Percentiles rank a stretch among this genome's conserved stretches.
These are phyloP conservation scores for Crambe crambe DNA, from an alignment of 37 sponge, comb jelly and placozoan genomes.

Conservation along the genomic window DNA sequence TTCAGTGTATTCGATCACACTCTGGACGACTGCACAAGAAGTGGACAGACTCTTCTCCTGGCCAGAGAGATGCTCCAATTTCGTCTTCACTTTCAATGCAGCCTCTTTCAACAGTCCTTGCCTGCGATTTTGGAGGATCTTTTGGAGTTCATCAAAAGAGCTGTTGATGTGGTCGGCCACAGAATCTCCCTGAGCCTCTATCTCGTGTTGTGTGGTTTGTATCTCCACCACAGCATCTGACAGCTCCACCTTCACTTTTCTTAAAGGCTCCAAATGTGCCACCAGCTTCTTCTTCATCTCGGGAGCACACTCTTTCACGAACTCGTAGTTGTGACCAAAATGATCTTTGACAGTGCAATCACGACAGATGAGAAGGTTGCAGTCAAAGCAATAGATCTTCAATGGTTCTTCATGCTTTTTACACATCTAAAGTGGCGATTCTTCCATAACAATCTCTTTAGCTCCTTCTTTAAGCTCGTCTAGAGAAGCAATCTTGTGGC, in stretches of 20 bases:
- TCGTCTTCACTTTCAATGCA: neutral
- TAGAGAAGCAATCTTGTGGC: neutral
- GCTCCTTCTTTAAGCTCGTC: neutral
- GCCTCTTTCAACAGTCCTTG: conserved; percentile 3
- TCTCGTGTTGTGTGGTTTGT: neutral
- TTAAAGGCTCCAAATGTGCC: neutral
- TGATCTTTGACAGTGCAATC: neutral
- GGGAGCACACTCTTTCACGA: neutral
- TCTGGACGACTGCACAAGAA: conserved; percentile 3
- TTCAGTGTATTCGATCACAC: conserved; percentile 22
- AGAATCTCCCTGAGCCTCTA: neutral
- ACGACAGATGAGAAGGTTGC: neutral
- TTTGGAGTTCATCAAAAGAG: conserved; percentile 8
- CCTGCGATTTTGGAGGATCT: neutral
- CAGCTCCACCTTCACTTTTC: neutral
- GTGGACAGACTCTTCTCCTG: conserved; percentile 12
- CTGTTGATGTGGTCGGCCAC: neutral
- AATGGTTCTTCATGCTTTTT: neutral
- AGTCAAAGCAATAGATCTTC: neutral
- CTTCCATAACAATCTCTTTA: neutral
- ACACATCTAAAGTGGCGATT: neutral
- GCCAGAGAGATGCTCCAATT: neutral
- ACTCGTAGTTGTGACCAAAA: neutral
- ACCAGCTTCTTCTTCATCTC: neutral
- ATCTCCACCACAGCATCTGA: neutral